phyloP scores from a whole-genome alignment of 2,888 invertebrate species.

The Gisinianus flammeolus region DNA sequence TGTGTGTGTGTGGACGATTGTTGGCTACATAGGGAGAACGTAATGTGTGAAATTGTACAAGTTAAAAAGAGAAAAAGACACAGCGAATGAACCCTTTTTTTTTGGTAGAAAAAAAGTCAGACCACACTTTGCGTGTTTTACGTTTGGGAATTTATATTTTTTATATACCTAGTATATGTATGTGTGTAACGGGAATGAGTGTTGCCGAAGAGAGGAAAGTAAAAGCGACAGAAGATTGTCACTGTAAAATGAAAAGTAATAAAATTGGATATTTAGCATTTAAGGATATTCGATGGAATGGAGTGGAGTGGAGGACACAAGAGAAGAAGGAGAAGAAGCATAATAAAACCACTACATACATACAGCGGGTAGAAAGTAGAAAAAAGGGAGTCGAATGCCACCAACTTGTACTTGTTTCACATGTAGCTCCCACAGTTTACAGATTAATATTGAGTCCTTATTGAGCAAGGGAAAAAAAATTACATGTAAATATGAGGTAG shows the following conservation, averaged over 20 bases:
- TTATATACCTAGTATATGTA: background rate
- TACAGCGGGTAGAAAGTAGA: background rate
- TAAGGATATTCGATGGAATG: slow-evolving; percentile 25
- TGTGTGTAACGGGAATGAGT: background rate
- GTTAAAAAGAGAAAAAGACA: background rate
- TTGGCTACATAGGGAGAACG: background rate
- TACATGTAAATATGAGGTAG: background rate
- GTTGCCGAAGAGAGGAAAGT: background rate
- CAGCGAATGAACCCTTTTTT: slow-evolving; percentile 31
- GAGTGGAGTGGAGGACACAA: background rate
- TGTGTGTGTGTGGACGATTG: background rate
- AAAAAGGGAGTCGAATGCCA: slow-evolving; percentile 10
- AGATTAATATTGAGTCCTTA: background rate
- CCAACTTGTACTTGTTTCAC: background rate
- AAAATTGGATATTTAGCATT: slow-evolving; percentile 38
- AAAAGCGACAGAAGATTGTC: slow-evolving; percentile 20
- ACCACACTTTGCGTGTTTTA: slow-evolving; percentile 21
- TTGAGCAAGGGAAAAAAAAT: background rate
- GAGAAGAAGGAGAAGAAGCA: background rate
- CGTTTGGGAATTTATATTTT: slow-evolving; percentile 22
- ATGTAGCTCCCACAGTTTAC: background rate
- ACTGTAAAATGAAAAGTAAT: slow-evolving; percentile 36
- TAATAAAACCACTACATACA: background rate
- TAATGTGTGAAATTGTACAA: slow-evolving; percentile 11
- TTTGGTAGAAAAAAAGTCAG: slow-evolving; percentile 16